Evolutionary conservation across 2,888 invertebrate species (phyloP), one percentile per base, ranked within the genome.

Genomic region (Agrilus cyanescens): DNA sequence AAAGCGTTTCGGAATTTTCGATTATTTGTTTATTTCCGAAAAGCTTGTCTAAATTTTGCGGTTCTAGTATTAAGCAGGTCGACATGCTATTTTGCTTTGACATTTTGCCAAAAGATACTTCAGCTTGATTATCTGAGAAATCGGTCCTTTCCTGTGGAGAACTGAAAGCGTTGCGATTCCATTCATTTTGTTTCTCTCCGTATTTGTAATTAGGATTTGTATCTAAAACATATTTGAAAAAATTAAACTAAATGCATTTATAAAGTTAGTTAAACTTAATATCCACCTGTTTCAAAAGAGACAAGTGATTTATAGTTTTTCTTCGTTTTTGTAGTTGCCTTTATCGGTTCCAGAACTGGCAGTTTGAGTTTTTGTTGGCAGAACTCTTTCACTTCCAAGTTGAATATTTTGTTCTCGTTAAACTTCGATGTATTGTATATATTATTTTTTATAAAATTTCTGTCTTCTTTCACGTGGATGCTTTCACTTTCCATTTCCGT

Each of bases 341-440:
- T 57, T 16, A 50, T 33, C 31, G 71, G 68, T 41, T 72, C 75
- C 40, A 77, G 63, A 14, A 75, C 74, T 0, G 76, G 76, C 36
- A 76, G 56, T 47, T 70, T 72, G 10, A 76, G 66, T 57, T 59
- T 71, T 56, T 59, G 57, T 7, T 59, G 51, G 10, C 57, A 48
- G 7, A 49, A 40, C 47, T 62, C 64, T 49, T 62, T 63, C 10
- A 62, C 49, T 7, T 57, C 59, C 33, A 63, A 57, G 48, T 67
- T 66, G 50, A 65, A 67, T 38, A 65, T 66, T 49, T 57, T 62
- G 31, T 57, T 60, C 39, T 62, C 65, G 37, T 57, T 61, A 16
- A 64, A 56, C 25, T 63, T 62, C 12, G 59, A 53, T 12, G 46
- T 46, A 33, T 47, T 39, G 32, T 43, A 45, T 32, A 48, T 50